A percentile compares a stretch with the other conserved stretches of the same genome.
phyloP scores from a whole-genome alignment of 2,888 invertebrate species.

The Eulithis prunata region DNA sequence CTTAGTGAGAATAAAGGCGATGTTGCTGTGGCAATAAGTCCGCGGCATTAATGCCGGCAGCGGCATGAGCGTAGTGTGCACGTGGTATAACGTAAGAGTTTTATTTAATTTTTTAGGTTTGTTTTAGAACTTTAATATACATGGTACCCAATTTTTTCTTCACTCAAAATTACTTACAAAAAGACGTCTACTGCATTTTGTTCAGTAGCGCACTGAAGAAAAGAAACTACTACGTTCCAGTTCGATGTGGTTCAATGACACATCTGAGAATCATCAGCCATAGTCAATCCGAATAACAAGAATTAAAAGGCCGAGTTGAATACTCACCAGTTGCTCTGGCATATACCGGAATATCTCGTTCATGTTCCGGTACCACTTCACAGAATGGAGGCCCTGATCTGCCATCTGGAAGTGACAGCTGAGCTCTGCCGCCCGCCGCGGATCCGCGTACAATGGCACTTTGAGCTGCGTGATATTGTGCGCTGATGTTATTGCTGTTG shows the following conservation, averaged over 20 bases:
- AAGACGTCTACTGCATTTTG: too few species aligned
- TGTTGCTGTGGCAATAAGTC: too few species aligned
- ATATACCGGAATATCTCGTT: conserved; percentile 79
- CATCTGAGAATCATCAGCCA: too few species aligned
- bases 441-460: conserved; percentile 78
- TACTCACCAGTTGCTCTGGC: conserved; percentile 70
- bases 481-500: conserved; percentile 71
- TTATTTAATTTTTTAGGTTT: neutral
- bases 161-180: too few species aligned
- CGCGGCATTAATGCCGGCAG: too few species aligned
- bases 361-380: conserved; percentile 79
- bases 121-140: neutral
- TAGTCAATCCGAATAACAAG: too few species aligned
- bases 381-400: conserved; percentile 75
- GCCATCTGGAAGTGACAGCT: conserved; percentile 80
- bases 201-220: too few species aligned
- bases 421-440: conserved; percentile 76
- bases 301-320: neutral
- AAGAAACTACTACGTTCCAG: too few species aligned
- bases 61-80: too few species aligned
- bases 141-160: too few species aligned
- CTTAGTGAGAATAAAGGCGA: too few species aligned
- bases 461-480: conserved; percentile 77
- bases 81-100: neutral
- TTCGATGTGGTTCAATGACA: too few species aligned